These are phyloP conservation scores for Andrena marginata DNA, from an alignment of 2,888 invertebrate genomes.

Conservation along the genomic window DNA sequence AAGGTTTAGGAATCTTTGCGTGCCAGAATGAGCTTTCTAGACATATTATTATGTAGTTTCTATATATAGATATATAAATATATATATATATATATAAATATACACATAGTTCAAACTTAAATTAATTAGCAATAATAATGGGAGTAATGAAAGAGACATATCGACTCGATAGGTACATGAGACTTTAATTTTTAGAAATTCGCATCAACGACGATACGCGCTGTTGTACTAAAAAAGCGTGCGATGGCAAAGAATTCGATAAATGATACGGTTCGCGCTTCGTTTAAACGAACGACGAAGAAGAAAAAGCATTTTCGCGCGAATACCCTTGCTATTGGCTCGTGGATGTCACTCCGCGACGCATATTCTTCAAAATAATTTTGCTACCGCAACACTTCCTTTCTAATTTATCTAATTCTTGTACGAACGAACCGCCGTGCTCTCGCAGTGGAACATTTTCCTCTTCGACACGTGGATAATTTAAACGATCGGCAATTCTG, in stretches of 20 bases:
- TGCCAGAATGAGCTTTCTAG: slow-evolving; percentile 13
- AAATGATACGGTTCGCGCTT: slow-evolving; percentile 27
- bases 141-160: slow-evolving; percentile 20
- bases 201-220: background rate
- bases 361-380: slow-evolving; percentile 55
- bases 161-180: slow-evolving; percentile 11
- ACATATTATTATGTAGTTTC: background rate
- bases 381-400: slow-evolving; percentile 44
- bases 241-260: slow-evolving; percentile 11
- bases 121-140: slow-evolving; percentile 41
- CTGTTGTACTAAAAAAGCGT: background rate
- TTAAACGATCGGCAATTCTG: slow-evolving; percentile 57
- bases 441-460: slow-evolving; percentile 17
- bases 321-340: slow-evolving; percentile 21
- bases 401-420: slow-evolving; percentile 37
- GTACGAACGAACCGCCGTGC: slow-evolving; percentile 20
- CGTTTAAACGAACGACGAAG: slow-evolving; percentile 1
- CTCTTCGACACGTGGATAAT: slow-evolving; percentile 16
- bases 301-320: slow-evolving; percentile 26
- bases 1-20: background rate
- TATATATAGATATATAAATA: too few species aligned
- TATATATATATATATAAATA: too few species aligned
- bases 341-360: slow-evolving; percentile 29
- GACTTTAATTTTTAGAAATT: slow-evolving; percentile 2
- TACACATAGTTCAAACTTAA: background rate